Percentiles rank a stretch among this genome's conserved stretches.
These are phyloP conservation scores for Formica selysi DNA, from an alignment of 1,140 invertebrate genomes.

Conservation along the genomic window DNA sequence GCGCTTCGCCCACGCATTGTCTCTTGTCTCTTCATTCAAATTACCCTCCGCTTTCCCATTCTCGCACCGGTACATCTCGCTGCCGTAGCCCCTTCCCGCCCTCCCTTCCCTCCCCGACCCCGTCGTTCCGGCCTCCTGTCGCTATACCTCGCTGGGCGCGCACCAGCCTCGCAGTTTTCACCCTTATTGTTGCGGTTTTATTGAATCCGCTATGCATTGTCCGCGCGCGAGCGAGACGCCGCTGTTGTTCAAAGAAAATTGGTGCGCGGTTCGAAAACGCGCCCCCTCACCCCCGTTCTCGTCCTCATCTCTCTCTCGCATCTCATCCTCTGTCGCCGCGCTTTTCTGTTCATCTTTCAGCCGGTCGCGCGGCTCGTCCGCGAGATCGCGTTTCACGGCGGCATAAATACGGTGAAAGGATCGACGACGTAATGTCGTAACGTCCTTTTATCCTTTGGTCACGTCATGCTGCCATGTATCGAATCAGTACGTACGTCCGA, in stretches of 20 bases:
- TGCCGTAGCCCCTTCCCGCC: slow-evolving; percentile 41
- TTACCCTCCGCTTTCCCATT: slow-evolving; percentile 83
- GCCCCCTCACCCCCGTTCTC: neutral
- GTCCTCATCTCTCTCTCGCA: no score
- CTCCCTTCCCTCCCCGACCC: slow-evolving; percentile 12
- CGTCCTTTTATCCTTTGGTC: slow-evolving; percentile 12
- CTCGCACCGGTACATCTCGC: slow-evolving; percentile 78
- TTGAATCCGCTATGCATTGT: slow-evolving; percentile 85
- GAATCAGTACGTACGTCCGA: neutral
- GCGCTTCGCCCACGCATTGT: slow-evolving; percentile 83
- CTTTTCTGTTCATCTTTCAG: slow-evolving; percentile 68
- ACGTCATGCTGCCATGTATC: neutral
- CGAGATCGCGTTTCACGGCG: slow-evolving; percentile 71
- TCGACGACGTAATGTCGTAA: slow-evolving; percentile 50
- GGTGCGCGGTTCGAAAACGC: slow-evolving; percentile 77
- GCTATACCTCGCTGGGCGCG: slow-evolving; percentile 38
- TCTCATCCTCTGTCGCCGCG: neutral
- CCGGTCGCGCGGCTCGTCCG: slow-evolving; percentile 23
- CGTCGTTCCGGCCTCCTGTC: slow-evolving; percentile 48
- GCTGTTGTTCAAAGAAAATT: slow-evolving; percentile 83
- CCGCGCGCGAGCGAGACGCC: slow-evolving; percentile 79
- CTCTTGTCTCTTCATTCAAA: slow-evolving; percentile 86
- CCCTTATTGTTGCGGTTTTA: slow-evolving; percentile 86
- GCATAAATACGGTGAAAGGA: slow-evolving; percentile 69
- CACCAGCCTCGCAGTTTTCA: slow-evolving; percentile 74